Evolutionary conservation across 2,113 vertebrate genomes (phyloP), one percentile per base, ranked within the genome.

Genomic region (Pituophis catenifer): DNA sequence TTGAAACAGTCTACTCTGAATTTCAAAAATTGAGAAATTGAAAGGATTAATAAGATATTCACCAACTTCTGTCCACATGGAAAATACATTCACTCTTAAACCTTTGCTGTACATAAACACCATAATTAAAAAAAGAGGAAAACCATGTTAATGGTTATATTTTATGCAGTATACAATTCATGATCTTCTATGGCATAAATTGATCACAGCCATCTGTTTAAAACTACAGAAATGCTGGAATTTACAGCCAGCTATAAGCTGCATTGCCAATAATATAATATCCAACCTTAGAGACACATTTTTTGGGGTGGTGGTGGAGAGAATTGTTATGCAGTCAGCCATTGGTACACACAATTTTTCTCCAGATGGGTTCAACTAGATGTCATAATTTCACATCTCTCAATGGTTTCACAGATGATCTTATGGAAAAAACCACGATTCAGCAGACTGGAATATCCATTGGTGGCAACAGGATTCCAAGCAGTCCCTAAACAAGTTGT

Each of bases 251-350:
- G 96, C 92, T 91, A 62, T 91, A 95, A 57, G 48, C 57, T 97
- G 95, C 95, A 94, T 96, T 95, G 93, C 95, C 97, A 96, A 89
- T 96, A 97, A 97, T 97, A 96, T 97, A 94, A 89, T 96, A 94
- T 93, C 95, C 97, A 96, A 97, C 96, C 96, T 97, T 29, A 90
- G 95, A 95, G 96, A 97, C 94, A 48, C 50, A 86, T 85, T 33
- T 92, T 75, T 13, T 53, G 24, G 87, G 15, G 26, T 44, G 19
- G 58, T 7, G 57, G 21, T 0, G 44, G 44, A 48, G 44, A 48
- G 44, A 48, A 75, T 29, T 65, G 13, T 90, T 90, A 65, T 87
- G 59, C 88, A 96, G 95, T 97, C 96, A 96, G 94, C 86, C 94
- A 90, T 85, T 93, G 65, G 91, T 93, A 94, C 4, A 62, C 92